Base-by-base conservation (phyloP, 2,888 invertebrate species). In the Phaonia tiefii region DNA sequence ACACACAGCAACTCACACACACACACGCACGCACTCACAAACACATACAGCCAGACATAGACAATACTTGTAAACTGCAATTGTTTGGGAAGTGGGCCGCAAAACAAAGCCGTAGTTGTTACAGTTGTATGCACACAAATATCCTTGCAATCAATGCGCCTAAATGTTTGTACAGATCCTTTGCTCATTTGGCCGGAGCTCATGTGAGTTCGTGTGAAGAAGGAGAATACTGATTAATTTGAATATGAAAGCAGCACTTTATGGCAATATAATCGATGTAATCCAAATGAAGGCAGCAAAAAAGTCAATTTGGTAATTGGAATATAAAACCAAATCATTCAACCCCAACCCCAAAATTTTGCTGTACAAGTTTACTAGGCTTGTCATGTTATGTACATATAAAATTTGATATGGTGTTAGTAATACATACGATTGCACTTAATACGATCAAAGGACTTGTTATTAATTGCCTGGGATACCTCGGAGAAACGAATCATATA, bases 31-130 rank as follows among this genome's bases (percentile, higher is more conserved):
- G 25, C 13, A n/a, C 13, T 26, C 10, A 22, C 26, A 56, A 25
- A 2, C 49, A 17, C 15, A 8, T 15, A 17, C 49, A 17, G n/a
- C n/a, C n/a, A n/a, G n/a, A n/a, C n/a, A n/a, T n/a, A n/a, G n/a
- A n/a, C n/a, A n/a, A n/a, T n/a, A n/a, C n/a, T n/a, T n/a, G n/a
- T 51, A 20, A 51, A 20, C 51, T 51, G 7, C 49, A 49, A 51
- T 60, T 60, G 63, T 63, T 63, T 17, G 63, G 37, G 63, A 63
- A 63, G 42, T 63, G 63, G 63, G 42, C 42, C 42, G 63, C 22
- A 63, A 51, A 63, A 10, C 42, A 20, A 11, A 22, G 42, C 63
- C 51, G 11, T 51, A 11, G 20, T 51, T 20, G 17, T 17, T 51
- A 7, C 20, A 51, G 51, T 10, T 8, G 49, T 60, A 11, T 60